Conservation (phyloP, 1,140 invertebrate genomes). For the Carposina sasakii region DNA sequence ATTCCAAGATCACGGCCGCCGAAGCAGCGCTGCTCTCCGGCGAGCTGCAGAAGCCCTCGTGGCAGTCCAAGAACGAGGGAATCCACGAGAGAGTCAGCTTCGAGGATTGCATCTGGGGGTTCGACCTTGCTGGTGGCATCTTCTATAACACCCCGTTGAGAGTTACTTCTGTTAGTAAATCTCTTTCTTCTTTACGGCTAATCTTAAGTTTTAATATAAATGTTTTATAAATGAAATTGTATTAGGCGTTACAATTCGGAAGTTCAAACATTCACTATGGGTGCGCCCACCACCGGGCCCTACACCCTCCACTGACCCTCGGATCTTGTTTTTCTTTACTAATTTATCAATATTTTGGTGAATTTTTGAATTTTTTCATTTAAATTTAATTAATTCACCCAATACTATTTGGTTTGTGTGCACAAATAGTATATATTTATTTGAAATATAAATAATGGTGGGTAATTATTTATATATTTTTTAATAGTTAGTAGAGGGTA, state of each 20-base stretch:
- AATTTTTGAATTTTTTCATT: no score
- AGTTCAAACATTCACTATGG: background rate
- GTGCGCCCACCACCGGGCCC: background rate
- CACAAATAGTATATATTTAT: no score
- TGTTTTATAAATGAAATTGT: background rate
- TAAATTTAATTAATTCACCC: no score
- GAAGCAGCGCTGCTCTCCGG: conserved; percentile 28
- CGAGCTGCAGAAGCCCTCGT: conserved; percentile 34
- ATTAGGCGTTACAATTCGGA: background rate
- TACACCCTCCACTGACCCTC: background rate
- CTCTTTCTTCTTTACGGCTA: background rate
- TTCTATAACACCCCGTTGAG: conserved; percentile 45
- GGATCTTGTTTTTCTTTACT: background rate
- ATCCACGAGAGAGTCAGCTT: conserved; percentile 55
- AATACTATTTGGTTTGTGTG: no score
- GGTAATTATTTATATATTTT: no score
- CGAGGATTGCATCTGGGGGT: conserved; percentile 55
- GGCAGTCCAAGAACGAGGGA: conserved; percentile 51
- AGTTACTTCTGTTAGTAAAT: conserved; percentile 39
- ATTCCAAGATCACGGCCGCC: conserved; percentile 9
- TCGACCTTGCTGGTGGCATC: conserved; percentile 44
- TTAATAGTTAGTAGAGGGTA: no score
- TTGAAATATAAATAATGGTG: no score
- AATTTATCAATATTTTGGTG: background rate
- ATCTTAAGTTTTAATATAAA: background rate